Conservation (phyloP, 2,888 invertebrate genomes). For the Endotricha flammealis region DNA sequence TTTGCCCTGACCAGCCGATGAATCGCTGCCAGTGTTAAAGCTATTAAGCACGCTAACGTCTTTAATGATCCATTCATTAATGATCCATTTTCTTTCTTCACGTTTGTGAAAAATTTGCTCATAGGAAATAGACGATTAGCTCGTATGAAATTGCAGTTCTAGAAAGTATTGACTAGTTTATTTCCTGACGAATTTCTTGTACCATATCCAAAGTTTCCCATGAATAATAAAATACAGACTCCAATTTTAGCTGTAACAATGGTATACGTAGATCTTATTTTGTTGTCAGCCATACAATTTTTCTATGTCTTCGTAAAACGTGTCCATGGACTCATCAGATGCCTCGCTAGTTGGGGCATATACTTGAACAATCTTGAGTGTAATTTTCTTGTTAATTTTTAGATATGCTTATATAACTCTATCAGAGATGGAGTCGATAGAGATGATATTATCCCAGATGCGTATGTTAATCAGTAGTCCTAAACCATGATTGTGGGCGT, state of each 20-base stretch:
- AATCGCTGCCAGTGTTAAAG: conserved; percentile 2
- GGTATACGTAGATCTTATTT: neutral
- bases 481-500: too few relatives aligned
- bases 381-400: neutral
- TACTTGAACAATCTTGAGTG: conserved; percentile 2
- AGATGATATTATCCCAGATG: too few relatives aligned
- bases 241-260: neutral
- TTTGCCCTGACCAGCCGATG: conserved; percentile 2
- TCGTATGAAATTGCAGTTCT: neutral
- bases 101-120: neutral
- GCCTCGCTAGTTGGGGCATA: neutral
- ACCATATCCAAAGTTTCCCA: conserved; percentile 2
- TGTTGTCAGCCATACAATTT: too few relatives aligned
- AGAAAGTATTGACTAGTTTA: neutral
- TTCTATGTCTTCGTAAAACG: conserved; percentile 1
- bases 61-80: neutral
- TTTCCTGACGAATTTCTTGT: neutral
- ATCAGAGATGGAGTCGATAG: too few relatives aligned
- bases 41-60: neutral
- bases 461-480: too few relatives aligned
- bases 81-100: neutral
- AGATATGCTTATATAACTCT: too few relatives aligned
- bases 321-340: neutral
- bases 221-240: neutral
- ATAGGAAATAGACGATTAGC: too few relatives aligned